Evolutionary conservation across 2,888 invertebrate genomes (phyloP), one percentile per base, ranked within the genome.

Genomic region (Cyclophora albipunctata): DNA sequence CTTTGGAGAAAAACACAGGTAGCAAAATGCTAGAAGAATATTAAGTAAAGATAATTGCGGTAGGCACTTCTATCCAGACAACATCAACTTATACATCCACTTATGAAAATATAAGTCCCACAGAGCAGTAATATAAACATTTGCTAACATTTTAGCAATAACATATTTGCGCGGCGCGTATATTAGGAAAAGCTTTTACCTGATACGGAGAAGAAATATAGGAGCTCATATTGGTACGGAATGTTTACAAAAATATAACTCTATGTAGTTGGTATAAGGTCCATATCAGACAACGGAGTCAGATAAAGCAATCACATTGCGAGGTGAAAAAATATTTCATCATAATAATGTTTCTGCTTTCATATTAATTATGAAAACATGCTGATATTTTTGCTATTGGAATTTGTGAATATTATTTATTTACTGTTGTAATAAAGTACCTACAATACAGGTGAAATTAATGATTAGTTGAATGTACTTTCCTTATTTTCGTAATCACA

Each of bases 161-260:
- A 69, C 65, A 70, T 71, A 69, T 72, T 71, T 70, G 63, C 58
- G 59, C 61, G 55, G 59, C 62, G 53, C 61, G 59, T 62, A 67
- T 74, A 76, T 75, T 73, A 72, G 67, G 66, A 73, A 77, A 76
- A 73, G 73, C 74, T 78, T 75, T 78, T 75, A 78, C 73, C 69
- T 67, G 63, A 67, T 69, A 70, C 66, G 67, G 62, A 59, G 62
- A 63, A 63, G 59, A 66, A 66, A 70, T 64, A 63, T 63, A 62
- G 61, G 61, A 62, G 59, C 57, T 53, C 52, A 50, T 67, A 69
- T 71, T 69, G 67, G 66, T 67, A 65, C 59, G 55, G 41, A 34
- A 46, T 41, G 40, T 41, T 40, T 46, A 46, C 7, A 44, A 34
- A 37, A 48, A 46, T 34, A n/a, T 40, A 6, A 40, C 37, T 34